Evolutionary conservation across 2,797 vertebrate genomes (phyloP).

Genomic region (Xiphophorus birchmanni): DNA sequence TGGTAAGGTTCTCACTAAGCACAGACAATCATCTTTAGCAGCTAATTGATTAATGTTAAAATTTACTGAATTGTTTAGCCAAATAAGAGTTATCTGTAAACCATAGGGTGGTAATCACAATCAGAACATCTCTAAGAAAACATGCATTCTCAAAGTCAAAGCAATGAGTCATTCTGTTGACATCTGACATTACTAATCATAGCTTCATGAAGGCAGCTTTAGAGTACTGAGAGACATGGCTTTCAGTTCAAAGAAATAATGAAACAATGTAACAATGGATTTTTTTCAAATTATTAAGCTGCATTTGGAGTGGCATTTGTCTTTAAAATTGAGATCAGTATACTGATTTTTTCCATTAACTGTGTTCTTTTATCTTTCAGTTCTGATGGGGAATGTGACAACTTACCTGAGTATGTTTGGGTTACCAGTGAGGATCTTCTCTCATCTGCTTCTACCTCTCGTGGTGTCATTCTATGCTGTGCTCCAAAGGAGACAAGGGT

Average conservation of each 20-base stretch:
- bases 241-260: not conserved
- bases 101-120: not conserved
- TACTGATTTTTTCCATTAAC: not conserved
- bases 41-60: not conserved
- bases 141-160: not conserved
- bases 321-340: not conserved
- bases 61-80: not conserved
- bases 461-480: conserved; percentile 41
- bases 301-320: not conserved
- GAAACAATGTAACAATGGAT: not conserved
- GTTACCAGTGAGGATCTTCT: conserved; percentile 46
- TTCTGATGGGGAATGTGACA: conserved; percentile 48
- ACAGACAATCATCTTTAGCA: not conserved
- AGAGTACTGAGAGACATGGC: not conserved
- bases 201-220: not conserved
- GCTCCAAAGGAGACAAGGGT: conserved; percentile 60
- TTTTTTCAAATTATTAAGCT: not conserved
- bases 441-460: conserved; percentile 63
- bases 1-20: conserved; percentile 36
- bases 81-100: not conserved
- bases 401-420: conserved; percentile 52
- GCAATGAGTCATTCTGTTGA: not conserved
- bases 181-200: not conserved
- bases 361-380: conserved; percentile 56
- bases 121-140: not conserved